Conservation (phyloP, 2,113 vertebrate genomes). For the Ardeotis arabs region DNA sequence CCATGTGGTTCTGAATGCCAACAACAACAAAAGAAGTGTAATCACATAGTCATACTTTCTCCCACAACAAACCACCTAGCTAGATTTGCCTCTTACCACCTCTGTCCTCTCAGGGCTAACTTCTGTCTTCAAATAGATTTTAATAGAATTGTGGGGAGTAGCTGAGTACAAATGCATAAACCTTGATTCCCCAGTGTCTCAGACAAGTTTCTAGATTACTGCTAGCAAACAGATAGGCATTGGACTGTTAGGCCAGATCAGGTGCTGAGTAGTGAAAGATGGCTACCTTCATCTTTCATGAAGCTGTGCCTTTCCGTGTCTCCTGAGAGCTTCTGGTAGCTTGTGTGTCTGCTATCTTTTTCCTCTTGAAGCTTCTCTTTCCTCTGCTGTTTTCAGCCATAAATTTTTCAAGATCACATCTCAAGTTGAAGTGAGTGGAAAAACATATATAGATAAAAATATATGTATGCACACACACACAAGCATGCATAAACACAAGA, state of each 20-base stretch:
- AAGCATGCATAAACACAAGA: not conserved
- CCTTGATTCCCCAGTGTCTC: not conserved
- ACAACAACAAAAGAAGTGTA: not conserved
- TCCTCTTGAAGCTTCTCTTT: not conserved
- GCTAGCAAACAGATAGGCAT: not conserved
- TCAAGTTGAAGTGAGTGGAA: not conserved
- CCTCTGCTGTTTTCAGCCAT: not conserved
- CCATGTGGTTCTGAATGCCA: not conserved
- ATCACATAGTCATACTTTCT: not conserved
- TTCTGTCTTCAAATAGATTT: not conserved
- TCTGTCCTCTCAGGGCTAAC: not conserved
- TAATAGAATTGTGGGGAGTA: not conserved
- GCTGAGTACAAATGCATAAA: not conserved
- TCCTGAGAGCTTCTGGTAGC: not conserved
- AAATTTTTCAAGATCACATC: not conserved
- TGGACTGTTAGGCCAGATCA: not conserved
- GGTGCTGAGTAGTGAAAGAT: not conserved
- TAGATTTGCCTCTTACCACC: not conserved
- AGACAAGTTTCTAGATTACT: not conserved
- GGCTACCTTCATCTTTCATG: not conserved
- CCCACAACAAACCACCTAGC: not conserved
- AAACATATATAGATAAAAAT: not conserved
- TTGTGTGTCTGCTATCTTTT: not conserved
- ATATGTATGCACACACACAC: rapidly evolving
- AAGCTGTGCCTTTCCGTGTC: not conserved